Base-by-base conservation (phyloP, 2,888 invertebrate genomes). In the Caenorhabditis imperialis region DNA sequence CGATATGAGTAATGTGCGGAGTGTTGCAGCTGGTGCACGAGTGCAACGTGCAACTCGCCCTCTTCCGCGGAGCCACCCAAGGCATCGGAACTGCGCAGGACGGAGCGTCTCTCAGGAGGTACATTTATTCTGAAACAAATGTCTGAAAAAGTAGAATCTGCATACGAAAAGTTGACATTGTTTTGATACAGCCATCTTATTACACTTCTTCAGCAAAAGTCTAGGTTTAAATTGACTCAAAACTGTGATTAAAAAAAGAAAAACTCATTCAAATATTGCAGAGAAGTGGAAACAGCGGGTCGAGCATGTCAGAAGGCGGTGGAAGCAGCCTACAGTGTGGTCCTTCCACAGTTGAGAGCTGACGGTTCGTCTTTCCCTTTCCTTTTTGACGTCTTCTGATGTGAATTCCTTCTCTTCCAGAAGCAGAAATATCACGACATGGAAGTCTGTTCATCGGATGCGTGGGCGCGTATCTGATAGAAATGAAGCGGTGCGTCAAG, bases 361-460 rank as follows among this genome's bases (percentile, higher is more conserved):
- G 85, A 87, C 75, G 86, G 84, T 74, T 1, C n/a, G 54, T 48
- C 35, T 37, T 5, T 8, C 6, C 20, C 18, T 54, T 10, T 4
- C 16, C 4, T 10, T 30, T 30, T 16, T 37, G 7, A 37, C 10
- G n/a, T n/a, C n/a, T n/a, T 14, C 40, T 18, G 18, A 40, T 16
- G n/a, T n/a, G n/a, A n/a, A n/a, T n/a, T n/a, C n/a, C 30, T 18
- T n/a, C 30, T 25, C 8, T 27, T 18, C 18, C 62, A 82, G 84
- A 82, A 37, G 80, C 79, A 40, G 87, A 87, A 60, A 87, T 88
- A 67, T 83, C 86, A 2, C 78, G 85, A 33, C 84, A 86, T 48
- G 88, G 88, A 25, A 79, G 79, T n/a, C 83, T 86, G 61, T 88
- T 88, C 75, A 88, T 88, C 51, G 88, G 85, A 33, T 86, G 85